These are phyloP conservation scores for Cartodere bifasciata DNA, from an alignment of 2,888 invertebrate genomes.

Conservation along the genomic window DNA sequence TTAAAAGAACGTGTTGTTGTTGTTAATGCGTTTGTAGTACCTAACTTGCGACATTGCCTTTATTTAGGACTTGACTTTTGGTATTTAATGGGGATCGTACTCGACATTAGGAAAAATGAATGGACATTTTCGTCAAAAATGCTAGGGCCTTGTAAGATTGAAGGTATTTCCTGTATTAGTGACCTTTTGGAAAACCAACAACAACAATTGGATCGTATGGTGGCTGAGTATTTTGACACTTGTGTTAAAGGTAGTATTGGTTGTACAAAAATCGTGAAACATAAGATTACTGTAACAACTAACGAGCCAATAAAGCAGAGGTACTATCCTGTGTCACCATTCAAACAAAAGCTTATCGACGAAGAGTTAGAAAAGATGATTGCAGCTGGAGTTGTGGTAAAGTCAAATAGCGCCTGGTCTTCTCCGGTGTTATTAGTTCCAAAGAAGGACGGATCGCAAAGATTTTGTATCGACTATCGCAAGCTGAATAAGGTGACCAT, in stretches of 20 bases:
- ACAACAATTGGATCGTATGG: neutral
- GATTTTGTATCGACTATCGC: conserved; percentile 18
- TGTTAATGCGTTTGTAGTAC: conserved; percentile 6
- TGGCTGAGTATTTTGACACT: conserved; percentile 2
- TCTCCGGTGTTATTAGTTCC: too few relatives aligned
- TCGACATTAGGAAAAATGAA: conserved; percentile 4
- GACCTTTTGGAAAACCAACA: neutral
- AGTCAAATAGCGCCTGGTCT: too few relatives aligned
- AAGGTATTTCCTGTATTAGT: neutral
- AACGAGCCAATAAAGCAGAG: conserved; percentile 3
- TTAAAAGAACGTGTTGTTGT: conserved; percentile 4
- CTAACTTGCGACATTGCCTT: conserved; percentile 4
- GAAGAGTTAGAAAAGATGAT: conserved; percentile 12
- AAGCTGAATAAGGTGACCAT: conserved; percentile 14
- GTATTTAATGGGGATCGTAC: conserved; percentile 6
- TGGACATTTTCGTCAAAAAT: conserved; percentile 1
- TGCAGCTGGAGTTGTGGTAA: too few relatives aligned
- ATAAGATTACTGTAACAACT: neutral
- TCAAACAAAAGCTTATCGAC: conserved; percentile 8
- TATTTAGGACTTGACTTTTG: conserved; percentile 9
- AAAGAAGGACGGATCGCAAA: conserved; percentile 15
- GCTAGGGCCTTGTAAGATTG: too few relatives aligned
- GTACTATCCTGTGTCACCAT: conserved; percentile 7
- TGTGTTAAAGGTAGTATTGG: conserved; percentile 3
- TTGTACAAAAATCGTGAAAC: neutral